phyloP scores from a whole-genome alignment of 2,113 vertebrate genomes.

The Mesitornis unicolor region DNA sequence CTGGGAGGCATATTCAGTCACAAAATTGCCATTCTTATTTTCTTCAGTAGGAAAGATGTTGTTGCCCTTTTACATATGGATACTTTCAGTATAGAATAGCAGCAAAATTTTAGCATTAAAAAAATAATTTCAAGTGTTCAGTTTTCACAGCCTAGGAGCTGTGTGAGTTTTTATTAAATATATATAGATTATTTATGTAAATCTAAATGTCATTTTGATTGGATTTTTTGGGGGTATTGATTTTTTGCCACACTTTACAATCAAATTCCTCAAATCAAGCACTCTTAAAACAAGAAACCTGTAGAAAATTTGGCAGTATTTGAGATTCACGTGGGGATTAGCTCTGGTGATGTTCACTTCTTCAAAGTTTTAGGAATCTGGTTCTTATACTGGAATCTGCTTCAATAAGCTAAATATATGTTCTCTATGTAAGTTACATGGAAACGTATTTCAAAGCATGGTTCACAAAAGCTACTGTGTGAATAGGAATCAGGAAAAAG shows the following conservation, averaged over 20 bases:
- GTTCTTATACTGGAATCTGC: background rate
- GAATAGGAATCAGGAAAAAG: background rate
- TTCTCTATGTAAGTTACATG: background rate
- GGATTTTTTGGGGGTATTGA: background rate
- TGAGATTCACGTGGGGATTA: background rate
- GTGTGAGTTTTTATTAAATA: background rate
- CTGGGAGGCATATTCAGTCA: background rate
- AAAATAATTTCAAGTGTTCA: background rate
- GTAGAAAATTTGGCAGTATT: background rate
- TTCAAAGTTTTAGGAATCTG: background rate
- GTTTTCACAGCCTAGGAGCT: background rate
- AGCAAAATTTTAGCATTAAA: background rate
- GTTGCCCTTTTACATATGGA: fast-evolving
- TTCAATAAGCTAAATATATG: background rate
- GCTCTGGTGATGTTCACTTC: background rate
- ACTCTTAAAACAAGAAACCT: background rate
- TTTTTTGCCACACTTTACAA: background rate
- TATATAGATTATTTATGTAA: background rate
- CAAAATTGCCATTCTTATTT: background rate
- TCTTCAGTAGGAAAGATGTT: background rate
- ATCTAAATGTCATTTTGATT: background rate
- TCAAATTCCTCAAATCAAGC: background rate
- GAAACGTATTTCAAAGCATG: background rate
- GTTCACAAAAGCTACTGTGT: background rate
- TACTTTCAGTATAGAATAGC: background rate